Conservation (phyloP, 2,113 vertebrate species). For the Myrmecophaga tridactyla region DNA sequence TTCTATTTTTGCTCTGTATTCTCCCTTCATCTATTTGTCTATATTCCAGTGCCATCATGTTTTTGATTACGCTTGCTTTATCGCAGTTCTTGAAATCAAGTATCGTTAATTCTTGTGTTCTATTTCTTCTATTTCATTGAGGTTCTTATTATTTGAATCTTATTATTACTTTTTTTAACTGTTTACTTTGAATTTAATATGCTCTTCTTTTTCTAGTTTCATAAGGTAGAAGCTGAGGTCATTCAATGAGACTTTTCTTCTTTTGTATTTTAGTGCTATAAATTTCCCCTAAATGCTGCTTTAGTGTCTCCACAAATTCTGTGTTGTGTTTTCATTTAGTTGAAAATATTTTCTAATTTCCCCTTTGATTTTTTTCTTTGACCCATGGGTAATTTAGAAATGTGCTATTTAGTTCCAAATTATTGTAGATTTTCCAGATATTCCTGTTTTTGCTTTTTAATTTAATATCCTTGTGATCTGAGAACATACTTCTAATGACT, state of each 20-base stretch:
- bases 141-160: constrained; percentile 3
- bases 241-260: background rate
- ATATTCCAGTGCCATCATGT: background rate
- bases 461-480: constrained; percentile 18
- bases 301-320: background rate
- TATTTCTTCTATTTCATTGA: background rate
- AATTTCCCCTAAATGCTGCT: background rate
- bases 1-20: background rate
- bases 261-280: background rate
- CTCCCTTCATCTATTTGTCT: background rate
- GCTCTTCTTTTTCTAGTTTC: background rate
- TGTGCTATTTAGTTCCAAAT: background rate
- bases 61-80: background rate
- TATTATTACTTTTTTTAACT: background rate
- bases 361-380: constrained; percentile 7
- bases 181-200: background rate
- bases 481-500: background rate
- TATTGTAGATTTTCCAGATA: constrained; percentile 3
- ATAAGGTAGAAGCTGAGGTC: background rate
- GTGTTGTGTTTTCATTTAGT: background rate
- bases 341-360: background rate
- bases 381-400: background rate
- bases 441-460: constrained; percentile 23
- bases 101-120: background rate
- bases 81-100: background rate